Conservation (phyloP, 2,888 invertebrate genomes). For the Dichetophora obliterata region DNA sequence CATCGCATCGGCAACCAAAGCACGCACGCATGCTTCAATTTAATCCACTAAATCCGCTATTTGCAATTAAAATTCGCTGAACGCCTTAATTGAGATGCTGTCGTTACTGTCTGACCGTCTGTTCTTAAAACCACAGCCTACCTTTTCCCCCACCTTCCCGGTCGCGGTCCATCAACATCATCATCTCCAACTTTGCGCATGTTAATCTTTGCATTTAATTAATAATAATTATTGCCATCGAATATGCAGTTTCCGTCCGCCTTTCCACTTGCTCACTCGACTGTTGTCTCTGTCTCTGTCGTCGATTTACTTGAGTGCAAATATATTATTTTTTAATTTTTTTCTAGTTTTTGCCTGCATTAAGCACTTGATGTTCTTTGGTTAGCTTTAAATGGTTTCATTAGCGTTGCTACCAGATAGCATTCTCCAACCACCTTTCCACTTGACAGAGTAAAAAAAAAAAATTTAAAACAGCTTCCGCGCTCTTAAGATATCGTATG, state of each 20-base stretch:
- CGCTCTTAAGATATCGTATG: conserved; percentile 13
- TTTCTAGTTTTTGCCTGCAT: conserved; percentile 24
- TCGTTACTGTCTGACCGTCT: conserved; percentile 13
- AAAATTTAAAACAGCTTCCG: conserved; percentile 29
- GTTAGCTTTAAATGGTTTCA: conserved; percentile 23
- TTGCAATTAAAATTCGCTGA: conserved; percentile 31
- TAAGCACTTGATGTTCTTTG: conserved; percentile 25
- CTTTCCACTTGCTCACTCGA: background rate
- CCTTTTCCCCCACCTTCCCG: background rate
- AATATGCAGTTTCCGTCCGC: conserved; percentile 10
- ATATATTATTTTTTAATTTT: conserved; percentile 19
- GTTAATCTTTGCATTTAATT: conserved; percentile 54
- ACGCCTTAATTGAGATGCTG: conserved; percentile 31
- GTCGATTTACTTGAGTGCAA: conserved; percentile 28
- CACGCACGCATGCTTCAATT: conserved; percentile 37
- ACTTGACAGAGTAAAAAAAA: background rate
- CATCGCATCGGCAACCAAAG: conserved; percentile 1
- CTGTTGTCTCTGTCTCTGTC: background rate
- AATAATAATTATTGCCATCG: conserved; percentile 53
- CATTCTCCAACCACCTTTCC: background rate
- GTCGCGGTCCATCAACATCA: background rate
- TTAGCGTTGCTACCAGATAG: background rate
- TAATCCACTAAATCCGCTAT: conserved; percentile 38
- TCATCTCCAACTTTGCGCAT: background rate
- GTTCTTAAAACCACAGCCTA: background rate